Evolutionary conservation across 2,888 invertebrate genomes (phyloP).

Genomic region (Cephus pygmeus): DNA sequence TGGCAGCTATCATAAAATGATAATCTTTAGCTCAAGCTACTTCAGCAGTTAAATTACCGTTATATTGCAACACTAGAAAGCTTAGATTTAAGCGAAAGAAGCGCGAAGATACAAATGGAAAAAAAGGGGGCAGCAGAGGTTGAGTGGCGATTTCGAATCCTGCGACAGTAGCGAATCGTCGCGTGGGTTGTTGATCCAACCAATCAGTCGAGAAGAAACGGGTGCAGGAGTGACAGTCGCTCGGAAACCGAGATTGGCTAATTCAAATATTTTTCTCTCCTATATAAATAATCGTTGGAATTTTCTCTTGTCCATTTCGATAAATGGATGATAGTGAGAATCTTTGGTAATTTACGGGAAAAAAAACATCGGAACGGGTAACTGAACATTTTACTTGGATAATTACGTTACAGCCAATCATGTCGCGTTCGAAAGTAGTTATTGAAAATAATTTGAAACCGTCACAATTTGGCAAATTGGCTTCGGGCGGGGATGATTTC

Average conservation of each 20-base stretch:
- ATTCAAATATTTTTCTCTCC: not conserved
- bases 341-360: not conserved
- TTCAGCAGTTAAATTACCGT: not conserved
- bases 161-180: not conserved
- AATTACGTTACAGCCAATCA: not conserved
- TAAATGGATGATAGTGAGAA: not conserved
- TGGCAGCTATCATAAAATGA: not conserved
- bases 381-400: not conserved
- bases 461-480: conserved; percentile 13
- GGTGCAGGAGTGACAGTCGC: not conserved
- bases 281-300: not conserved
- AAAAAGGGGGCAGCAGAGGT: not conserved
- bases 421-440: conserved; percentile 17
- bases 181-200: not conserved
- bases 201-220: not conserved
- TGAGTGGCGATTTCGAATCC: not conserved
- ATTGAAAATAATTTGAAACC: conserved; percentile 18
- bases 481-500: conserved; percentile 10
- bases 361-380: not conserved
- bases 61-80: not conserved
- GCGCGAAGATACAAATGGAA: not conserved
- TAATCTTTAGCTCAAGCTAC: not conserved
- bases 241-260: not conserved
- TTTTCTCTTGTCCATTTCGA: not conserved
- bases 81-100: not conserved